A percentile compares a stretch with the other conserved stretches of the same genome.
Evolutionary conservation across 2,888 invertebrate genomes (phyloP).

Genomic region (Adela reaumurella): DNA sequence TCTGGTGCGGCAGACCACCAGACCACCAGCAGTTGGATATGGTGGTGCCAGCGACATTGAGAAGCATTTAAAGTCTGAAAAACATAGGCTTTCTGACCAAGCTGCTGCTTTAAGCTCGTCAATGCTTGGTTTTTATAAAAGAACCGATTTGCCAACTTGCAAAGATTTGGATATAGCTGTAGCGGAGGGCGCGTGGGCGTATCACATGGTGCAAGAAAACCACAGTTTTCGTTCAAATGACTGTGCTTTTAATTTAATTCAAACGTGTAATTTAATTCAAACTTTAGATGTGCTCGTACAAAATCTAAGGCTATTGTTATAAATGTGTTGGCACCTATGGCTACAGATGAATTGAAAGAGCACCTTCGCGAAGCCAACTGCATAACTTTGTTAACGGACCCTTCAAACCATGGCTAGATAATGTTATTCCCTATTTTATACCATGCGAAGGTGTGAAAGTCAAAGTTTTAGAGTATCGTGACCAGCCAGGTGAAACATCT

Average conservation of each 20-base stretch:
- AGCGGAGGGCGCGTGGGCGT: not conserved
- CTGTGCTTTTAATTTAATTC: constrained; percentile 7
- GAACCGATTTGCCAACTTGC: constrained; percentile 4
- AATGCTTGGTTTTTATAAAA: constrained; percentile 7
- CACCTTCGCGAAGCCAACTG: constrained; percentile 11
- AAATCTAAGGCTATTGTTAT: not conserved
- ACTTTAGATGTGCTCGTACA: constrained; percentile 1
- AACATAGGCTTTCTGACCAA: constrained; percentile 8
- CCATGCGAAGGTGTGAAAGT: constrained; percentile 8
- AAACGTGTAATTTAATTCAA: constrained; percentile 7
- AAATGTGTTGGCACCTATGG: constrained; percentile 7
- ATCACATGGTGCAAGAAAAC: constrained; percentile 1
- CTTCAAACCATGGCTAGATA: too few relatives aligned
- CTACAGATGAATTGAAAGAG: constrained; percentile 11
- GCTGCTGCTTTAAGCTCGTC: constrained; percentile 1
- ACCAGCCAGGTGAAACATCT: constrained; percentile 10
- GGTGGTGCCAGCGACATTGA: constrained; percentile 7
- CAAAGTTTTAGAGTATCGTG: constrained; percentile 11
- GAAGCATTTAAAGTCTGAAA: constrained; percentile 6
- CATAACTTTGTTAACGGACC: too few relatives aligned
- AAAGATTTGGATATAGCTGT: not conserved
- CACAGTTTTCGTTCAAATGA: constrained; percentile 3
- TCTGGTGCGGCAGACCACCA: too few relatives aligned
- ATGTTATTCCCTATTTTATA: constrained; percentile 8
- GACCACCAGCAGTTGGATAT: too few relatives aligned